These are phyloP conservation scores for Cyrtorhinus lividipennis DNA, from an alignment of 1,140 invertebrate species.

Conservation along the genomic window DNA sequence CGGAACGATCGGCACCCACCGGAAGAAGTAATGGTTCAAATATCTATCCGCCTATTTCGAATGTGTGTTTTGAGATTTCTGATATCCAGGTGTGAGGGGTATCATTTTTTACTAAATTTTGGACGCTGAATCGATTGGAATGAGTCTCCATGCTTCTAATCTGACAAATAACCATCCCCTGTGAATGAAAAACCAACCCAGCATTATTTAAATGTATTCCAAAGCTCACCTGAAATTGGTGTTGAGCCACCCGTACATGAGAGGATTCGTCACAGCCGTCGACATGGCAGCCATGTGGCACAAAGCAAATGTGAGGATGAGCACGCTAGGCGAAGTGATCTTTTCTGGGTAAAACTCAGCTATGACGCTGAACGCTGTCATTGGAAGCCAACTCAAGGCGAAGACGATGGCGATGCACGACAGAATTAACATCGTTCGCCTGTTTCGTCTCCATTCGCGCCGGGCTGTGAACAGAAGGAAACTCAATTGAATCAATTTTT, in stretches of 20 bases:
- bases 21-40: too few relatives aligned
- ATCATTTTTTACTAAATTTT: too few relatives aligned
- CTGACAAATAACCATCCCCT: too few relatives aligned
- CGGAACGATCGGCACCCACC: too few relatives aligned
- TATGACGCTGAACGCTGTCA: conserved; percentile 37
- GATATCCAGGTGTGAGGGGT: too few relatives aligned
- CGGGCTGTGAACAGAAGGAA: conserved; percentile 22
- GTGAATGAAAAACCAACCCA: too few relatives aligned
- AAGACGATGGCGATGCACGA: conserved; percentile 33
- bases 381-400: conserved; percentile 37
- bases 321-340: conserved; percentile 24
- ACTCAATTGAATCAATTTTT: neutral
- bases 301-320: conserved; percentile 36
- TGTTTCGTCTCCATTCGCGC: conserved; percentile 34
- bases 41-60: too few relatives aligned
- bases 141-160: too few relatives aligned
- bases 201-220: too few relatives aligned
- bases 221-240: conserved; percentile 31
- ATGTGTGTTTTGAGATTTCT: too few relatives aligned
- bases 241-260: conserved; percentile 42
- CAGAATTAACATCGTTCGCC: conserved; percentile 33
- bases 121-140: too few relatives aligned
- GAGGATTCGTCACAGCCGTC: conserved; percentile 37
- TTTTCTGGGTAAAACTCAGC: conserved; percentile 27
- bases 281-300: conserved; percentile 43